phyloP scores from a whole-genome alignment of 2,888 invertebrate species.

The Hydrotaea cyrtoneurina region DNA sequence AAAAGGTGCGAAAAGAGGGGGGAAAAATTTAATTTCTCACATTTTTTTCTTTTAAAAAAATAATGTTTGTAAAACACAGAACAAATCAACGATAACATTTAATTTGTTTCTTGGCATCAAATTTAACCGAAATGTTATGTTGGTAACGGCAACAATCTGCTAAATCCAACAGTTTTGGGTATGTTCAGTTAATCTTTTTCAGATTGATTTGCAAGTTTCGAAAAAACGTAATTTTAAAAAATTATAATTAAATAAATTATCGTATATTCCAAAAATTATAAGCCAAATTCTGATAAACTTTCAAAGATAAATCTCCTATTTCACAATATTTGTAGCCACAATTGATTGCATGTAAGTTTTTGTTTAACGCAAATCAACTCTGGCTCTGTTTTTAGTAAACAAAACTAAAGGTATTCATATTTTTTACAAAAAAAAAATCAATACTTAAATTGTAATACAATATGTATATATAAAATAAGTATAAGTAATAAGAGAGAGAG shows the following conservation, averaged over 20 bases:
- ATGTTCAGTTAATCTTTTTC: constrained; percentile 1
- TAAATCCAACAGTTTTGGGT: neutral
- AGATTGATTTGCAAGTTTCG: constrained; percentile 25
- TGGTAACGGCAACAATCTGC: no score
- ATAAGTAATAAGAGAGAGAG: neutral
- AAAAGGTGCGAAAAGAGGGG: no score
- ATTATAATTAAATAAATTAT: constrained; percentile 7
- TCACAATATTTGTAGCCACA: constrained; percentile 38
- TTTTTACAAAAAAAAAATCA: constrained; percentile 32
- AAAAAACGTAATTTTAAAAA: neutral
- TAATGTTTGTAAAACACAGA: no score
- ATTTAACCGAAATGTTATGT: no score
- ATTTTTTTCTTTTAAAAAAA: no score
- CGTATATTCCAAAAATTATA: neutral
- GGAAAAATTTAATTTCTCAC: no score
- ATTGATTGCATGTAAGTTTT: constrained; percentile 4
- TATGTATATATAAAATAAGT: neutral
- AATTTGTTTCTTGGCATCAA: no score
- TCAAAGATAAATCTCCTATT: neutral
- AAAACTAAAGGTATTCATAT: constrained; percentile 28
- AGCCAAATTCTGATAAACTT: neutral
- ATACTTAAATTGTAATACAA: neutral
- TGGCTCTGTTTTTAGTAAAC: neutral
- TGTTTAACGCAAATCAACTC: constrained; percentile 10
- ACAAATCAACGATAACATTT: no score